These are phyloP conservation scores for Trinectes maculatus DNA, from an alignment of 2,113 vertebrate species.

Conservation along the genomic window DNA sequence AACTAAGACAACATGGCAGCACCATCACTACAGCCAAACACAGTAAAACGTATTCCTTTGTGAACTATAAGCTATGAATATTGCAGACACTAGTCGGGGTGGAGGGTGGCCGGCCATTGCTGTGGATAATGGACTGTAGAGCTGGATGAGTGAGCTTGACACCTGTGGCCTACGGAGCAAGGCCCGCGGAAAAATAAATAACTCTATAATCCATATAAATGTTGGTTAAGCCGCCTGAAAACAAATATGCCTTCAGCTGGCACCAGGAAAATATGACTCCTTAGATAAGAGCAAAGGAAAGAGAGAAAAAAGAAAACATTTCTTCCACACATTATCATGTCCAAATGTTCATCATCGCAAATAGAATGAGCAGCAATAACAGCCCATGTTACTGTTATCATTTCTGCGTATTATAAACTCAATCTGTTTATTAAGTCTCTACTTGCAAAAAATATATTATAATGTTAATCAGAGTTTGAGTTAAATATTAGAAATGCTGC, in stretches of 20 bases:
- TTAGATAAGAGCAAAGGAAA: constrained; percentile 2
- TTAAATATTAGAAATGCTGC: constrained; percentile 8
- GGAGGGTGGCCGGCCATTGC: background rate
- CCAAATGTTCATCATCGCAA: constrained; percentile 9
- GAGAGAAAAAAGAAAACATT: constrained; percentile 10
- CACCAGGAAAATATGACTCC: background rate
- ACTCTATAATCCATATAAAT: constrained; percentile 14
- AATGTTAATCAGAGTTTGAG: constrained; percentile 1
- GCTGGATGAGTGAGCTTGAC: constrained; percentile 1
- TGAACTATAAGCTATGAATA: background rate
- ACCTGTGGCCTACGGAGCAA: background rate
- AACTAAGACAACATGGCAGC: background rate
- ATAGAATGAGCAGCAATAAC: constrained; percentile 28
- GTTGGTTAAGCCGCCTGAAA: constrained; percentile 22
- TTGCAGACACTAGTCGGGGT: background rate
- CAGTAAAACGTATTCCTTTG: background rate
- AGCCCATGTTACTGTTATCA: constrained; percentile 5
- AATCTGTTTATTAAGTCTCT: background rate
- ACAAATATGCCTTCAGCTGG: background rate
- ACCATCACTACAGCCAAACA: background rate
- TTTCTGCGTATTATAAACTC: background rate
- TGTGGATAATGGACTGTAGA: constrained; percentile 6
- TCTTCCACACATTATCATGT: background rate
- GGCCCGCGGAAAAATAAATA: background rate
- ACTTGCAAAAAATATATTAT: constrained; percentile 3